phyloP scores from a whole-genome alignment of 2,888 invertebrate genomes.

The Eledone cirrhosa region DNA sequence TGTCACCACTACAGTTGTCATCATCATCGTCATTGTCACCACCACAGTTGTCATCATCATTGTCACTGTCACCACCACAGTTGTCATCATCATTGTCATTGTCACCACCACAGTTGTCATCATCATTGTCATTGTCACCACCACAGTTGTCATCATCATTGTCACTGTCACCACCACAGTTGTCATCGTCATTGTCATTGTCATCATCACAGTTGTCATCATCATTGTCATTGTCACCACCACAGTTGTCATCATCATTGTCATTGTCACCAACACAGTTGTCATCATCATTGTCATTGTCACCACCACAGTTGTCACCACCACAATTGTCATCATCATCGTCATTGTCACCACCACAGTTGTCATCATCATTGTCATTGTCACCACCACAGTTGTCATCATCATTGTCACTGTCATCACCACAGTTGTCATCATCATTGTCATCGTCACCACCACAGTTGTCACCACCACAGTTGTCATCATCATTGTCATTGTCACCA shows the following conservation, averaged over 20 bases:
- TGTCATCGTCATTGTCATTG: background rate
- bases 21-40: background rate
- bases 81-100: too few relatives aligned
- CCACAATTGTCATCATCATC: background rate
- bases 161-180: background rate
- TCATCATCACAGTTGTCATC: background rate
- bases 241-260: background rate
- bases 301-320: background rate
- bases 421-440: too few relatives aligned
- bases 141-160: background rate
- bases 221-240: background rate
- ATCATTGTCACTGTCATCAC: too few relatives aligned
- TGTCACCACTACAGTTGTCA: background rate
- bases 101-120: background rate
- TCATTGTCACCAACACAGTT: too few relatives aligned
- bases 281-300: background rate
- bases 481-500: too few relatives aligned
- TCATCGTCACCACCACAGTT: too few relatives aligned
- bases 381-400: too few relatives aligned
- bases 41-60: too few relatives aligned
- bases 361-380: too few relatives aligned
- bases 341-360: background rate
- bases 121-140: background rate
- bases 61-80: background rate
- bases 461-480: too few relatives aligned